Base-by-base conservation (phyloP, 2,888 invertebrate species). In the Euclidia mi region DNA sequence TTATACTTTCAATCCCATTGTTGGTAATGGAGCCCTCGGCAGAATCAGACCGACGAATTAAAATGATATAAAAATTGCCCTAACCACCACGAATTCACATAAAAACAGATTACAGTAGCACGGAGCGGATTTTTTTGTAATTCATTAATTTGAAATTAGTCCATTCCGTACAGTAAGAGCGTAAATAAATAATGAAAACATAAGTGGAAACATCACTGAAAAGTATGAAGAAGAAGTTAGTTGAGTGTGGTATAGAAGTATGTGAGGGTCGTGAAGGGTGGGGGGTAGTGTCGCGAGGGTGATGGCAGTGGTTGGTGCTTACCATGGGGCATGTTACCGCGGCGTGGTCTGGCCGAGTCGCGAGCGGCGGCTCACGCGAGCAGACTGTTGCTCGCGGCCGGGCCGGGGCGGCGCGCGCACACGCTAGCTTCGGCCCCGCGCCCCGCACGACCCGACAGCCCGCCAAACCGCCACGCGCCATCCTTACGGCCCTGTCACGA, bases 361-460 rank as follows among this genome's bases (percentile, higher is more conserved):
- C 85, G 82, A 81, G 81, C 84, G 82, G 65, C 84, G 90, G 91
- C 89, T 85, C 89, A 89, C 92, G 88, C 88, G 89, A 89, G 87
- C 92, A 92, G 91, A 94, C 93, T 94, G 93, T 94, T 94, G 93
- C 93, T 91, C 82, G 73, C 81, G 86, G 86, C 90, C 90, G 86
- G 90, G 89, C 78, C 78, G 78, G 67, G 81, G 73, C 55, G 89
- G 91, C 89, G 90, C 81, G 92, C 93, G 92, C 92, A 90, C 56
- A 45, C 47, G 44, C 51, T 65, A 65, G 74, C 78, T 71, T 68
- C 52, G 62, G 58, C 77, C 76, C 77, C 71, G 65, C 66, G 73
- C 75, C 69, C 71, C 75, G 56, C 73, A 52, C 74, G 78, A 78
- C 69, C 71, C 60, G 73, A 68, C 60, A 50, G 58, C 67, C 79